Percentiles rank a stretch among this genome's conserved stretches.
phyloP scores from a whole-genome alignment of 2,113 vertebrate species.

The Leptobrachium leishanense region DNA sequence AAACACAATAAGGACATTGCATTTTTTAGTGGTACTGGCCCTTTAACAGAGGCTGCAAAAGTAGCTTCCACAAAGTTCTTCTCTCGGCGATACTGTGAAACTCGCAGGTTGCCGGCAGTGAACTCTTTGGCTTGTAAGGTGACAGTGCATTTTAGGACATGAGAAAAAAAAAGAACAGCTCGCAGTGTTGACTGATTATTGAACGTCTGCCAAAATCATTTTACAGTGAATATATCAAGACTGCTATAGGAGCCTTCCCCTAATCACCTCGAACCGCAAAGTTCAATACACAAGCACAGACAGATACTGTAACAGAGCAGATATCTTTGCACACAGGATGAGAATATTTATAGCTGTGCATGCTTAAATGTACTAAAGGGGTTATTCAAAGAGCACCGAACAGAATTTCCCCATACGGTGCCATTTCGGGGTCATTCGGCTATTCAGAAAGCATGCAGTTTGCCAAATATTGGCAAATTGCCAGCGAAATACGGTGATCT shows the following conservation, averaged over 20 bases:
- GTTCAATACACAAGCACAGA: constrained; percentile 13
- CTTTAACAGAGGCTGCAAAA: no score
- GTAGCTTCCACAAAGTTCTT: no score
- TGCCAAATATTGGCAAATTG: no score
- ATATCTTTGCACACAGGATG: background rate
- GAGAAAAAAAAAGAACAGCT: constrained; percentile 19
- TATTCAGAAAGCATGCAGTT: no score
- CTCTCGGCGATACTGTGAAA: background rate
- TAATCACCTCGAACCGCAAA: constrained; percentile 34
- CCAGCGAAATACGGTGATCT: no score
- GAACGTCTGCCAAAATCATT: constrained; percentile 31
- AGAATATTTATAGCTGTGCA: background rate
- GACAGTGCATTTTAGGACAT: constrained; percentile 46
- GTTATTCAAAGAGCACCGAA: no score
- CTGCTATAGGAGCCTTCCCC: constrained; percentile 5
- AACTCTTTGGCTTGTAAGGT: background rate
- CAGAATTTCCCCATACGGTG: no score
- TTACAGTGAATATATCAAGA: constrained; percentile 26
- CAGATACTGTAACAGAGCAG: background rate
- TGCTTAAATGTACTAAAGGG: background rate
- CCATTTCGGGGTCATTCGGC: no score
- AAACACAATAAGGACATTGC: no score
- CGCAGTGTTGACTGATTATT: constrained; percentile 22
- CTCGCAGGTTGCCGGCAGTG: background rate
- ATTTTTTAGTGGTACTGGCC: no score